Percentiles rank a stretch among this genome's conserved stretches.
These are phyloP conservation scores for Bacillus rossius DNA, from an alignment of 1,140 invertebrate species.

Conservation along the genomic window DNA sequence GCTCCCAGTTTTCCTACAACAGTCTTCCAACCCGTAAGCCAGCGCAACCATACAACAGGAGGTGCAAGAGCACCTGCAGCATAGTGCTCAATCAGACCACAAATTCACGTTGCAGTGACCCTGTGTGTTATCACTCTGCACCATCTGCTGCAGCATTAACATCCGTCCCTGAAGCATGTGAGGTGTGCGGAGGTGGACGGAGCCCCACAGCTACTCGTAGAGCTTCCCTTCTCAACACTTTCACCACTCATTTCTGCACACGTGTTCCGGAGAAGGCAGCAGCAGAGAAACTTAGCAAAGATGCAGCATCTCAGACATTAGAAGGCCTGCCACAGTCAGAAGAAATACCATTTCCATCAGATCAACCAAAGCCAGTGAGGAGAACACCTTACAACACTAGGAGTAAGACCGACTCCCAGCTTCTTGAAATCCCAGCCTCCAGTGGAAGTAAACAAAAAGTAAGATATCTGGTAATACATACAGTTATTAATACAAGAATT, in stretches of 20 bases:
- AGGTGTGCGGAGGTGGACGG: slow-evolving; percentile 28
- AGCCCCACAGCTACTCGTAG: slow-evolving; percentile 6
- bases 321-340: not conserved
- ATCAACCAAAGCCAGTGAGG: slow-evolving; percentile 7
- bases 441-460: too few relatives aligned
- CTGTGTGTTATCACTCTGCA: slow-evolving; percentile 37
- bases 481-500: too few relatives aligned
- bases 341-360: not conserved
- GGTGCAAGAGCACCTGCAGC: slow-evolving; percentile 61
- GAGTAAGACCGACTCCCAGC: slow-evolving; percentile 10
- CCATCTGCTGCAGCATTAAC: slow-evolving; percentile 31
- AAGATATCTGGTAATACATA: too few relatives aligned
- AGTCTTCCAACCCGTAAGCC: slow-evolving; percentile 31
- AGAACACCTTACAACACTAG: not conserved
- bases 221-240: slow-evolving; percentile 29
- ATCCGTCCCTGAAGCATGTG: slow-evolving; percentile 41
- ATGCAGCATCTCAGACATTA: slow-evolving; percentile 48
- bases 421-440: not conserved
- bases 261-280: slow-evolving; percentile 35
- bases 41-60: slow-evolving; percentile 39
- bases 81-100: slow-evolving; percentile 41
- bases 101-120: slow-evolving; percentile 33
- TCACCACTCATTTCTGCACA: slow-evolving; percentile 42
- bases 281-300: slow-evolving; percentile 28
- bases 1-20: slow-evolving; percentile 33